phyloP scores from a whole-genome alignment of 2,797 vertebrate genomes.

The Hippocampus kuda region DNA sequence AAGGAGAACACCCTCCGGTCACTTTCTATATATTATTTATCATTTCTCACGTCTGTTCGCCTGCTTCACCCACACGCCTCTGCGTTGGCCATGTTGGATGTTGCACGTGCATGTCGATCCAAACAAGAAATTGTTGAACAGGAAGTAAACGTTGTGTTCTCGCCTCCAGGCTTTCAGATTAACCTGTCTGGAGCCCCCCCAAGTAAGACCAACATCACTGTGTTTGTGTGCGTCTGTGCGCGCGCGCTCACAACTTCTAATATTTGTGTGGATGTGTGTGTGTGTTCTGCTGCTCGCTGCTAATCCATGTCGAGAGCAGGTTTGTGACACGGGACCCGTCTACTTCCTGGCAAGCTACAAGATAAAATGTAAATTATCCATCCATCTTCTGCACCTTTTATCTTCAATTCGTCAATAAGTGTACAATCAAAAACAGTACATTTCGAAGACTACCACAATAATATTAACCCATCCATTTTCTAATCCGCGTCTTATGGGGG shows the following conservation, averaged over 20 bases:
- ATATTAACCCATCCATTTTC: no score
- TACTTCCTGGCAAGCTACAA: not conserved
- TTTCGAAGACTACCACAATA: no score
- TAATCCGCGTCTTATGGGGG: no score
- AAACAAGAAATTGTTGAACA: slow-evolving; percentile 3
- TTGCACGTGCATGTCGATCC: slow-evolving; percentile 5
- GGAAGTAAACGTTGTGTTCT: slow-evolving; percentile 69
- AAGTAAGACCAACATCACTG: slow-evolving; percentile 71
- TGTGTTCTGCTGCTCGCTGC: slow-evolving; percentile 69
- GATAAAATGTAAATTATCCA: not conserved
- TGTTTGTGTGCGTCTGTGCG: slow-evolving; percentile 51
- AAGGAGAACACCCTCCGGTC: not conserved
- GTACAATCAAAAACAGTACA: no score
- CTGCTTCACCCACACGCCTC: not conserved
- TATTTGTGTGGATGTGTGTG: slow-evolving; percentile 3
- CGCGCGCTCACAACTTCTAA: not conserved
- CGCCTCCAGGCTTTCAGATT: slow-evolving; percentile 84
- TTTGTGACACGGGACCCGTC: slow-evolving; percentile 35
- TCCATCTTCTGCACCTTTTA: no score
- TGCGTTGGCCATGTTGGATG: slow-evolving; percentile 8
- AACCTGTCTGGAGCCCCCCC: slow-evolving; percentile 83
- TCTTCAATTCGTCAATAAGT: no score
- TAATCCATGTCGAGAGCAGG: slow-evolving; percentile 55
- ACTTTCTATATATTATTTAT: not conserved
- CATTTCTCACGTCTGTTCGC: not conserved